Evolutionary conservation across 2,888 invertebrate species (phyloP), one percentile per base, ranked within the genome.

Genomic region (Chironomus riparius): DNA sequence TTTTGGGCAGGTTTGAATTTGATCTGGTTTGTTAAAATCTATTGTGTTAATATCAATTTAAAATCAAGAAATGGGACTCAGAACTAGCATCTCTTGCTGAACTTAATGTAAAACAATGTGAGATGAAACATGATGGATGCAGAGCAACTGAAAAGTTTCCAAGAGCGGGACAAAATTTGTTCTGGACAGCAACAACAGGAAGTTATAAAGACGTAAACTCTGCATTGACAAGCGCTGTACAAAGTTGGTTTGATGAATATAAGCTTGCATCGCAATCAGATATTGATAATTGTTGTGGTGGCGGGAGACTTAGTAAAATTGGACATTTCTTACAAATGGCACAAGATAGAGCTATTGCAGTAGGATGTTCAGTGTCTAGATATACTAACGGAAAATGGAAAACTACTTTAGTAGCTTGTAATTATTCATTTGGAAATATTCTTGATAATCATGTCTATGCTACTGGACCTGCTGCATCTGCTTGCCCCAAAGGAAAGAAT

Each of bases 11-110:
- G n/a, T n/a, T n/a, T n/a, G n/a, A n/a, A n/a, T n/a, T n/a, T n/a
- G n/a, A n/a, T n/a, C n/a, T n/a, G n/a, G n/a, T n/a, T n/a, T n/a
- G n/a, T n/a, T n/a, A n/a, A n/a, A n/a, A n/a, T n/a, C n/a, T n/a
- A n/a, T n/a, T n/a, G n/a, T n/a, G n/a, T n/a, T n/a, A n/a, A n/a
- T n/a, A n/a, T n/a, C n/a, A n/a, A n/a, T n/a, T n/a, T n/a, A n/a
- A n/a, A n/a, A n/a, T n/a, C n/a, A n/a, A n/a, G n/a, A 65, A 13
- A 65, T 65, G 65, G 65, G 65, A 65, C 24, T 3, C 7, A 2
- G 83, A 83, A 76, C 78, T 83, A 76, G 82, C 80, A 48, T 80
- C 80, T 76, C 78, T 83, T 77, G 83, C 83, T 4, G 78, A 79
- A 22, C 77, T 83, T 62, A 82, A 83, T 78, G 82, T 79, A 21